Evolutionary conservation across 2,797 vertebrate genomes (phyloP), one percentile per base, ranked within the genome.

Genomic region (Muscicapa striata): DNA sequence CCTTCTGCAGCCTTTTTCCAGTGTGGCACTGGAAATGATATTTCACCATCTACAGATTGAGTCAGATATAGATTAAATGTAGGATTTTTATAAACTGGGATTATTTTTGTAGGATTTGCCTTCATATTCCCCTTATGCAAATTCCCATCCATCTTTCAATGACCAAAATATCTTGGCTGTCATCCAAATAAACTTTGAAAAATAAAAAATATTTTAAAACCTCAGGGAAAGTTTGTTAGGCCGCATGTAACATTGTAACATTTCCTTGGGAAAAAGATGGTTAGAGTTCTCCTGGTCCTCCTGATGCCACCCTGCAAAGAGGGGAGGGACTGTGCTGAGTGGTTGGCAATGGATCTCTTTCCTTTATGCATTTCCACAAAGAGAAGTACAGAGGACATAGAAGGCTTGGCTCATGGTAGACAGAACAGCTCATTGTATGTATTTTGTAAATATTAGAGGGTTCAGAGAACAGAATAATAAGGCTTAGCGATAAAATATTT

Each of bases 401-500:
- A 70, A 57, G 17, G 6, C 30, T 94, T 43, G 48, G n/a, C 52
- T 90, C 55, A 5, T 38, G 15, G 38, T 48, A 66, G 52, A 61
- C 36, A 36, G 36, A 84, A 30, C 17, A 20, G 24, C 67, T 91
- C 59, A 59, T 79, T 7, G 0, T 58, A 43, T 11, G 18, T 38
- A 27, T 91, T 92, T 84, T 59, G 51, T 88, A 86, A 91, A 73
- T 72, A 75, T 69, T 59, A 76, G 51, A 55, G 48, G 10, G 7
- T 87, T 87, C 45, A 76, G 32, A 76, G 43, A 93, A 68, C 1
- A 3, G 26, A 87, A 72, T 73, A 78, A 76, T 84, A 89, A 80
- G 58, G 34, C 24, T 78, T 43, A 43, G 34, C 4, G 5, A 75
- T 86, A 78, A 95, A 93, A 91, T 75, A 84, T 92, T 93, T 75